Evolutionary conservation across 2,888 invertebrate genomes (phyloP), one percentile per base, ranked within the genome.

Genomic region (Lycophotia porphyrea): DNA sequence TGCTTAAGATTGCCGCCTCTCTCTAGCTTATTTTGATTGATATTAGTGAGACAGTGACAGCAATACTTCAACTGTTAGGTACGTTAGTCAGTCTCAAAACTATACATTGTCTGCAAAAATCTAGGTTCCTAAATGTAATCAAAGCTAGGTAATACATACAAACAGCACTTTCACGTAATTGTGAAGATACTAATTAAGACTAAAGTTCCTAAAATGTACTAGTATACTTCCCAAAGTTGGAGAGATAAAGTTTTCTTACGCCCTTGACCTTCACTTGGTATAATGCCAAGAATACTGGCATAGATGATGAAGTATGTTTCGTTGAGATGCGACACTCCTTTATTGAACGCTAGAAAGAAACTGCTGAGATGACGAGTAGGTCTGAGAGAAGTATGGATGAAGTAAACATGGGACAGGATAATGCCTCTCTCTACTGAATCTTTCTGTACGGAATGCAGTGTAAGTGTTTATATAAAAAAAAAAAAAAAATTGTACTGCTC

Each of bases 101-200:
- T 9, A 63, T n/a, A n/a, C 11, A 8, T 39, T 18, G 11, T 21
- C 11, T 4, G 27, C 18, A 61, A n/a, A 42, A 27, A 80, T 21
- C 47, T 31, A 34, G 42, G 15, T 2, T 27, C 15, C 39, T 36
- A 39, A 60, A 80, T 79, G 27, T 36, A 76, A 76, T 69, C 44
- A 21, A 71, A 44, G 63, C 63, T 13, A 63, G 65, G 27, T 66
- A 47, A 66, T 8, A 42, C 49, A 4, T 34, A 55, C 55, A 70
- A 44, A 73, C 44, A 80, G 1, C 18, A 21, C 60, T 55, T 27
- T 65, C 52, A 49, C 66, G 24, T 52, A 63, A 71, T 78, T 64
- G 66, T 44, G 66, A 71, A 82, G 78, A 80, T 82, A 61, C 64
- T 78, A 83, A 73, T 82, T 83, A 81, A 74, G 73, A 52, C 68